Percentiles rank a stretch among this genome's conserved stretches.
Evolutionary conservation across 2,888 invertebrate genomes (phyloP).

Genomic region (Hirtodrosophila histrioides): DNA sequence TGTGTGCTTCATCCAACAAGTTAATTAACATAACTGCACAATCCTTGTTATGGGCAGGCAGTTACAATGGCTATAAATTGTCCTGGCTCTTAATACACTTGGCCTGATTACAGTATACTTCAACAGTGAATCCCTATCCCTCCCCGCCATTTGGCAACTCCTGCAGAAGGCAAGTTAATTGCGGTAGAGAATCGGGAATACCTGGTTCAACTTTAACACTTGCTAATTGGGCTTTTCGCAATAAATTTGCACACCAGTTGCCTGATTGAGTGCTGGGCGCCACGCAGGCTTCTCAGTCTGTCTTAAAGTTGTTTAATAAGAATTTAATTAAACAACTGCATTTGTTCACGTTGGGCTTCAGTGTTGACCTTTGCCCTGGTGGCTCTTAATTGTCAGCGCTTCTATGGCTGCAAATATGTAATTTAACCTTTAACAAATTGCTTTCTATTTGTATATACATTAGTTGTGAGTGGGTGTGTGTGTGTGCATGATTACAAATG

Average conservation of each 20-base stretch:
- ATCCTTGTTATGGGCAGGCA: conserved; percentile 31
- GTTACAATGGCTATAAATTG: conserved; percentile 53
- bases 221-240: conserved; percentile 65
- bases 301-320: conserved; percentile 29
- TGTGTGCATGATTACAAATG: conserved; percentile 20
- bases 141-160: too few relatives aligned
- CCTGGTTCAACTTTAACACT: conserved; percentile 46
- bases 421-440: conserved; percentile 50
- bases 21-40: conserved; percentile 54
- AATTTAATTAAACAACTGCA: conserved; percentile 58
- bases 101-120: conserved; percentile 53
- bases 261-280: neutral
- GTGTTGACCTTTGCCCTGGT: conserved; percentile 43
- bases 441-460: conserved; percentile 28
- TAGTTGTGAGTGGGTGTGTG: conserved; percentile 7
- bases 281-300: neutral
- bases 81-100: conserved; percentile 31
- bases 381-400: conserved; percentile 34
- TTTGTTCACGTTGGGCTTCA: conserved; percentile 18
- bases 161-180: conserved; percentile 39
- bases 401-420: conserved; percentile 48
- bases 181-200: conserved; percentile 29
- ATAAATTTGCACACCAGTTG: conserved; percentile 49
- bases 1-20: conserved; percentile 11
- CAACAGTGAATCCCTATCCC: neutral